phyloP scores from a whole-genome alignment of 2,113 vertebrate species.

The Pholis gunnellus region DNA sequence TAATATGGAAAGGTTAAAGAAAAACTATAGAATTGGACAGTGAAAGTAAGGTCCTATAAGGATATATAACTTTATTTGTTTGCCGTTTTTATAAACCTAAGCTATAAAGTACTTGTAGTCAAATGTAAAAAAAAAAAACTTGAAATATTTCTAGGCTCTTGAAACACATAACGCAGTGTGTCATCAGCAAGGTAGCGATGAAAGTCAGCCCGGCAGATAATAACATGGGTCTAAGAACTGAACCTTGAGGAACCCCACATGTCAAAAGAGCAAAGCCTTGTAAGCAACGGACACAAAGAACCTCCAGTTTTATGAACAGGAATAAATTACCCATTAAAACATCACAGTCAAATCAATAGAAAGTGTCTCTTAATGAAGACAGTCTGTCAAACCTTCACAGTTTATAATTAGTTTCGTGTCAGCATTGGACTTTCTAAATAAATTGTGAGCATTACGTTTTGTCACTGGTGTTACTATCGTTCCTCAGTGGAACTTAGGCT shows the following conservation, averaged over 20 bases:
- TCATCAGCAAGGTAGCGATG: background rate
- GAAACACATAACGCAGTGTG: background rate
- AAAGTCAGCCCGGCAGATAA: background rate
- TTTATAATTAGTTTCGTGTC: background rate
- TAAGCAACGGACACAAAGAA: background rate
- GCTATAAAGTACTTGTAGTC: background rate
- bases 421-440: background rate
- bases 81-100: background rate
- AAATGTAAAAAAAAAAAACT: too few relatives aligned
- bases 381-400: background rate
- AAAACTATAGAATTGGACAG: background rate
- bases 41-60: background rate
- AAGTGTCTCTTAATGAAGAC: background rate
- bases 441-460: background rate
- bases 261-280: background rate
- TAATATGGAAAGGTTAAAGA: background rate
- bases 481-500: background rate
- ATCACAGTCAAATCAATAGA: background rate
- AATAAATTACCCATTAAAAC: background rate
- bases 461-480: background rate
- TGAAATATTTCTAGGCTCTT: background rate
- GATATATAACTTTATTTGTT: background rate
- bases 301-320: background rate
- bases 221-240: background rate
- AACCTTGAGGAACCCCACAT: constrained; percentile 22